Percentiles rank a stretch among this genome's conserved stretches.
These are phyloP conservation scores for Sorex fumeus DNA, from an alignment of 2,113 vertebrate species.

Conservation along the genomic window DNA sequence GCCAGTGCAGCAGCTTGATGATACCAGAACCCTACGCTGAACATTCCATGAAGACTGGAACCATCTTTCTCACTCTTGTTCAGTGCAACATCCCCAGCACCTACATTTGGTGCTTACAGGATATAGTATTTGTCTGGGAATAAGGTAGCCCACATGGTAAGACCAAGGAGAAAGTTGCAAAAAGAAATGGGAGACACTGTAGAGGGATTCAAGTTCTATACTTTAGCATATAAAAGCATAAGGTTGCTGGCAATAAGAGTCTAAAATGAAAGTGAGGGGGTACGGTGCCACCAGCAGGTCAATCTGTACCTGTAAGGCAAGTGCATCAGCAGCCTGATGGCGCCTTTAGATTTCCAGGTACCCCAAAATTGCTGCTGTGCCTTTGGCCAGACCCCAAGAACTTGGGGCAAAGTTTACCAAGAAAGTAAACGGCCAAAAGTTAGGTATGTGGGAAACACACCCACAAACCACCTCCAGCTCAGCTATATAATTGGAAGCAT, in stretches of 20 bases:
- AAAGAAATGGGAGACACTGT: constrained; percentile 4
- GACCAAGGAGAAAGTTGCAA: neutral
- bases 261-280: neutral
- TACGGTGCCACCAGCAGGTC: too few relatives aligned
- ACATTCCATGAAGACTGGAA: neutral
- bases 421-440: too few relatives aligned
- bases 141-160: constrained; percentile 2
- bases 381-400: too few relatives aligned
- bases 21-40: neutral
- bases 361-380: too few relatives aligned
- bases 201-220: neutral
- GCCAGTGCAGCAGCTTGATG: neutral
- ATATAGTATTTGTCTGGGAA: neutral
- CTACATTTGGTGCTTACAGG: neutral
- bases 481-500: too few relatives aligned
- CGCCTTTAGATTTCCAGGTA: too few relatives aligned
- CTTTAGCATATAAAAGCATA: constrained; percentile 44
- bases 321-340: too few relatives aligned
- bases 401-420: too few relatives aligned
- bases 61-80: neutral
- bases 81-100: neutral
- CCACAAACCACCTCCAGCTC: too few relatives aligned
- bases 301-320: too few relatives aligned
- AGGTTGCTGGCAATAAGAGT: neutral
- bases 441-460: too few relatives aligned